Base-by-base conservation (phyloP, 2,888 invertebrate species). In the Drosophila diplacantha region DNA sequence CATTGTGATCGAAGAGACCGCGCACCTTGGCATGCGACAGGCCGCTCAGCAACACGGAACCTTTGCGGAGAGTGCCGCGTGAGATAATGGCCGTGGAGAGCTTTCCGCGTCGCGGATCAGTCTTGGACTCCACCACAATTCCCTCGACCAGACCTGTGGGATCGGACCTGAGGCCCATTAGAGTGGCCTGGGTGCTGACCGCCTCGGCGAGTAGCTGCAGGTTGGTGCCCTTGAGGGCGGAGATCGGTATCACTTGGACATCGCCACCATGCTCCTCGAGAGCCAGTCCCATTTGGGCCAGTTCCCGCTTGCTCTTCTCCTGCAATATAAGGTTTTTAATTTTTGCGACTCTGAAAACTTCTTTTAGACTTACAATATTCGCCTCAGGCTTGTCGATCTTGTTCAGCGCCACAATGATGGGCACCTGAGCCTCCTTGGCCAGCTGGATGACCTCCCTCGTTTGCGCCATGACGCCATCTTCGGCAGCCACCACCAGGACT, bases 391-490 rank as follows among this genome's bases (percentile, higher is more conserved):
- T 96, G 90, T 99, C 99, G 83, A 98, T 96, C 91, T 99, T 99
- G 90, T 99, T 99, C 73, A 99, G 93, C 34, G 99, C 99, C 74
- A 99, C 97, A 83, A 99, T 92, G 34, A 99, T 93, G 1, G 98
- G 97, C 77, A 98, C 96, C 94, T 92, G 89, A 0, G 95, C 93
- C 74, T 93, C 92, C 82, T 91, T 91, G 0, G 97, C 97, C 92
- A 96, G 94, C 73, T 92, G 88, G 29, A 99, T 94, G 29, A 96
- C 96, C 89, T 99, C 97, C 2, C 93, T 86, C 0, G 99, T 99
- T 90, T 99, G 99, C 60, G 96, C 95, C 97, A 98, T 99, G 41
- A 99, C 98, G 5, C 99, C 98, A 89, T 99, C 99, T 88, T 99
- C 99, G 0, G 98, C 99, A 2, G 99, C 99, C 38, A 99, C 97